Percentiles rank a stretch among this genome's conserved stretches.
Evolutionary conservation across 2,888 invertebrate species (phyloP).

Genomic region (Euzophera pinguis): DNA sequence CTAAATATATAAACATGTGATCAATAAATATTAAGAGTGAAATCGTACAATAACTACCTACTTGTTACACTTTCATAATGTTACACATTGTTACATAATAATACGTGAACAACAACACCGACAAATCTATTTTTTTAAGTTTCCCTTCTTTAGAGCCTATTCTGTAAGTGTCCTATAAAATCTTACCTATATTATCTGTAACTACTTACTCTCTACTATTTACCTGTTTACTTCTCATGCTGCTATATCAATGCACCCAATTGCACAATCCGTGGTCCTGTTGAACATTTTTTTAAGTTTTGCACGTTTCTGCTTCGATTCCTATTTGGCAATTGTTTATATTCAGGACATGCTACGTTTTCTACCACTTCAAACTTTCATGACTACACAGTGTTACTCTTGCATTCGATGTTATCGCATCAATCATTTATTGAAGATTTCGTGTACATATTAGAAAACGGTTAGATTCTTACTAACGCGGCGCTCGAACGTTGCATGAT

Average conservation of each 20-base stretch:
- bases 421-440: constrained; percentile 49
- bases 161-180: constrained; percentile 26
- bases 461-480: constrained; percentile 34
- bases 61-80: constrained; percentile 71
- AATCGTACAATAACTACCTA: constrained; percentile 72
- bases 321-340: constrained; percentile 41
- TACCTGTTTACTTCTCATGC: constrained; percentile 28
- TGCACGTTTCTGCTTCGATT: constrained; percentile 62
- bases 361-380: constrained; percentile 54
- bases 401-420: constrained; percentile 65
- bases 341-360: constrained; percentile 49
- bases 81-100: constrained; percentile 70
- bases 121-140: constrained; percentile 65
- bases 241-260: constrained; percentile 35
- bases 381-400: constrained; percentile 57
- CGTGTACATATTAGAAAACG: constrained; percentile 56
- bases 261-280: constrained; percentile 64
- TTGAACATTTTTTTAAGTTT: constrained; percentile 49
- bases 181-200: constrained; percentile 21
- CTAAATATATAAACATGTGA: constrained; percentile 60
- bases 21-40: constrained; percentile 66
- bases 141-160: constrained; percentile 50
- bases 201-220: constrained; percentile 31
- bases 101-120: constrained; percentile 60
- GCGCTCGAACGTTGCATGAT: constrained; percentile 67